Base-by-base conservation (phyloP, 1,140 invertebrate genomes). In the Glossosoma conforme region DNA sequence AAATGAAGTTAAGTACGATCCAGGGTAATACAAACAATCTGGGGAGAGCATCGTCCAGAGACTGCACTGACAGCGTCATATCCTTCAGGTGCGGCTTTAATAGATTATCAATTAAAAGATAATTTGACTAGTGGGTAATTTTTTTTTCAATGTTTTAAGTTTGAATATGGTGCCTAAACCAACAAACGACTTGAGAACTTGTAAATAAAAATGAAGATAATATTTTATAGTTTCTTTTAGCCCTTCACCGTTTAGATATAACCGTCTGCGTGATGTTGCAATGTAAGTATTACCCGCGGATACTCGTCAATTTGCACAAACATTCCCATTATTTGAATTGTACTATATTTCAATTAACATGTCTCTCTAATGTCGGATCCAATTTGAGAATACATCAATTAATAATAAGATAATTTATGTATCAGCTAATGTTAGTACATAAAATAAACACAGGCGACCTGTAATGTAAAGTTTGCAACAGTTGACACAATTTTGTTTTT, bases 371-470 rank as follows among this genome's bases (percentile, higher is more conserved):
- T 51, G 20, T 52, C 48, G 56, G 56, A 54, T 58, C 56, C 56
- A 58, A 58, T 52, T 53, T 58, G 56, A 58, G 56, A 58, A 54
- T 51, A 58, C 56, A 58, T 58, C 47, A 45, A 58, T 54, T 54
- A 47, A 49, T 58, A 51, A 37, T 51, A 58, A 58, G 24, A 48
- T 52, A 45, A 37, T 45, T 57, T 51, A 57, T 54, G 54, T 58
- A 58, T 51, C 48, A 51, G 47, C 56, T 58, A 58, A 54, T 30
- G 56, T 58, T 51, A 54, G 47, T 54, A 58, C 52, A 48, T 28
- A 50, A 58, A 58, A 53, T 46, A 51, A 58, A 54, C 52, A 58
- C 14, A 40, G 48, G 48, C 52, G 46, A 50, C 45, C 45, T 28
- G 32, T 44, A 20, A 14, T 52, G 30, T 46, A 45, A 37, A 45